Conservation (phyloP, 2,113 vertebrate species). For the Hylia prasina region DNA sequence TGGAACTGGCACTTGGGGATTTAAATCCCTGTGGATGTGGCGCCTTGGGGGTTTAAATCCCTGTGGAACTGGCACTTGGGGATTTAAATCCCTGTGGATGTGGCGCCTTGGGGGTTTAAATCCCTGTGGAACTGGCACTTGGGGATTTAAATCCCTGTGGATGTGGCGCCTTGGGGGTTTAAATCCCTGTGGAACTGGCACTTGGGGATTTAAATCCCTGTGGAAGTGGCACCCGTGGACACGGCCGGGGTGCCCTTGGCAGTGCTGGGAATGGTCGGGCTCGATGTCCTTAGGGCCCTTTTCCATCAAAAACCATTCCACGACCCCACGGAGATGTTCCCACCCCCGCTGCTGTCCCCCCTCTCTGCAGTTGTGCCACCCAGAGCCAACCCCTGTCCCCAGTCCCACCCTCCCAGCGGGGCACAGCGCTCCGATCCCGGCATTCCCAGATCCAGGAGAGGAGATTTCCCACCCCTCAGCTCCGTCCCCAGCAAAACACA, state of each 20-base stretch:
- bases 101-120: no score
- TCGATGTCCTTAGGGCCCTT: accelerated
- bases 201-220: no score
- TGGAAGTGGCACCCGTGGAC: background rate
- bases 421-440: accelerated
- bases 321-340: accelerated
- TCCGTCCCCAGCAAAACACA: background rate
- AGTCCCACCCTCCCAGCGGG: background rate
- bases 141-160: background rate
- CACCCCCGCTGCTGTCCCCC: background rate
- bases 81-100: background rate
- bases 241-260: background rate
- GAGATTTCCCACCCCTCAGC: background rate
- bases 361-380: accelerated
- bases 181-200: background rate
- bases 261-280: no score
- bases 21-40: background rate
- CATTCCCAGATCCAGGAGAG: accelerated
- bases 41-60: no score
- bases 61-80: no score
- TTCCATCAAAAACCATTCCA: background rate
- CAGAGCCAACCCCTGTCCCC: accelerated
- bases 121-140: background rate
- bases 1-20: no score
- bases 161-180: background rate